Percentiles rank a stretch among this genome's conserved stretches.
Conservation (phyloP, 2,797 vertebrate species). For the Chelon labrosus region DNA sequence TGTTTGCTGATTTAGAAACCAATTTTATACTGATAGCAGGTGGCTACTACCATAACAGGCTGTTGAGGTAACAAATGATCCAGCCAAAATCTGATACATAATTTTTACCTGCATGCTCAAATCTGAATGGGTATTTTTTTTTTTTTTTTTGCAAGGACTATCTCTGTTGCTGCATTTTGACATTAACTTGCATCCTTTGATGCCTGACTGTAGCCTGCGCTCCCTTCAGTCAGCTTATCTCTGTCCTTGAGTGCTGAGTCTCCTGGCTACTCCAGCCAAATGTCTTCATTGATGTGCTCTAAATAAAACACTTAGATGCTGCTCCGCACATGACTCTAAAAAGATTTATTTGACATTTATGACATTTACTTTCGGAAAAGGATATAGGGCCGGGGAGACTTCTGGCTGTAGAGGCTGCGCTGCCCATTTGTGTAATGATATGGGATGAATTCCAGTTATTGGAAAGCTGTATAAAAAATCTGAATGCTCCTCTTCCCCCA, state of each 20-base stretch:
- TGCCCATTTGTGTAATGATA: slow-evolving; percentile 81
- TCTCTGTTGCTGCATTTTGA: slow-evolving; percentile 14
- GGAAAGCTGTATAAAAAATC: slow-evolving; percentile 73
- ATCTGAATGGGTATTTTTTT: slow-evolving; percentile 15
- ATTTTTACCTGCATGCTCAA: slow-evolving; percentile 21
- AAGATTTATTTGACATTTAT: slow-evolving; percentile 80
- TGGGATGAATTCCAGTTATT: slow-evolving; percentile 81
- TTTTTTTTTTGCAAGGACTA: too few species aligned
- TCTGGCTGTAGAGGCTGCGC: slow-evolving; percentile 65
- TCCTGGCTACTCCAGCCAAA: slow-evolving; percentile 50
- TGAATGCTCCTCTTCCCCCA: slow-evolving; percentile 30
- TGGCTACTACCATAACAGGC: neutral
- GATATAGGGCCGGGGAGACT: slow-evolving; percentile 55
- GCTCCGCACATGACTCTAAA: slow-evolving; percentile 57
- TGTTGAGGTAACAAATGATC: neutral
- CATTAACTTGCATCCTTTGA: slow-evolving; percentile 20
- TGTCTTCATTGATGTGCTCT: slow-evolving; percentile 69
- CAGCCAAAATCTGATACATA: slow-evolving; percentile 17
- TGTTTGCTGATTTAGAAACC: neutral
- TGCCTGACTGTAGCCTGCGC: neutral
- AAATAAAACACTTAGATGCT: slow-evolving; percentile 78
- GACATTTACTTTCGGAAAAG: slow-evolving; percentile 72
- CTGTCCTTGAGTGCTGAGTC: slow-evolving; percentile 65
- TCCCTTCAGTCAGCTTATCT: slow-evolving; percentile 49
- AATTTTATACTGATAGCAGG: neutral